Evolutionary conservation across 1,140 invertebrate species (phyloP).

Genomic region (Drosophila bocki): DNA sequence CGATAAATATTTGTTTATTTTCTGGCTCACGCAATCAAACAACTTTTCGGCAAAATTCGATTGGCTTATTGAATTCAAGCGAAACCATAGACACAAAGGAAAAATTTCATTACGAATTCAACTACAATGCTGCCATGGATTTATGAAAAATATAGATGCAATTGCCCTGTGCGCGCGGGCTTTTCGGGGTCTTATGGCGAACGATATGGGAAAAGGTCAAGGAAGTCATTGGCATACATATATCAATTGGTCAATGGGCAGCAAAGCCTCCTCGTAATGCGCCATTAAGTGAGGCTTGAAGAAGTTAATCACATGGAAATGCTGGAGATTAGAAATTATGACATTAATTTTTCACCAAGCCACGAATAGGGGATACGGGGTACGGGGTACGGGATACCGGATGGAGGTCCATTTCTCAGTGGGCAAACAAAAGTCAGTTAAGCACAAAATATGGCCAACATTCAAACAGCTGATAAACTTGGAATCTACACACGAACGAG

Average conservation of each 20-base stretch:
- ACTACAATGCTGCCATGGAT: slow-evolving; percentile 20
- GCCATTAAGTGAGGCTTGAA: slow-evolving; percentile 70
- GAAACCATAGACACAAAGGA: slow-evolving; percentile 33
- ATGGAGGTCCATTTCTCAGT: slow-evolving; percentile 32
- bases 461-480: slow-evolving; percentile 74
- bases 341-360: slow-evolving; percentile 70
- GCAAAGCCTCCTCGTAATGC: slow-evolving; percentile 49
- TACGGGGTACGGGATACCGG: neutral
- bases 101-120: slow-evolving; percentile 44
- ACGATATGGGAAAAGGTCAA: slow-evolving; percentile 41
- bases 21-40: slow-evolving; percentile 34
- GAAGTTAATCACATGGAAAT: slow-evolving; percentile 82
- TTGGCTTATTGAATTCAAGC: slow-evolving; percentile 34
- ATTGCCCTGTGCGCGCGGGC: neutral
- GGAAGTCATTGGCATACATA: slow-evolving; percentile 52
- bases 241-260: slow-evolving; percentile 62
- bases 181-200: neutral
- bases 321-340: slow-evolving; percentile 81
- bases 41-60: slow-evolving; percentile 25
- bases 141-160: slow-evolving; percentile 40
- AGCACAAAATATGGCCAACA: slow-evolving; percentile 71
- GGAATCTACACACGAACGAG: slow-evolving; percentile 65
- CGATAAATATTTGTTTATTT: slow-evolving; percentile 62
- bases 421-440: slow-evolving; percentile 69
- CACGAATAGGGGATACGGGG: neutral